Percentiles rank a stretch among this genome's conserved stretches.
Evolutionary conservation across 2,888 invertebrate genomes (phyloP).

Genomic region (Yponomeuta malinellus): DNA sequence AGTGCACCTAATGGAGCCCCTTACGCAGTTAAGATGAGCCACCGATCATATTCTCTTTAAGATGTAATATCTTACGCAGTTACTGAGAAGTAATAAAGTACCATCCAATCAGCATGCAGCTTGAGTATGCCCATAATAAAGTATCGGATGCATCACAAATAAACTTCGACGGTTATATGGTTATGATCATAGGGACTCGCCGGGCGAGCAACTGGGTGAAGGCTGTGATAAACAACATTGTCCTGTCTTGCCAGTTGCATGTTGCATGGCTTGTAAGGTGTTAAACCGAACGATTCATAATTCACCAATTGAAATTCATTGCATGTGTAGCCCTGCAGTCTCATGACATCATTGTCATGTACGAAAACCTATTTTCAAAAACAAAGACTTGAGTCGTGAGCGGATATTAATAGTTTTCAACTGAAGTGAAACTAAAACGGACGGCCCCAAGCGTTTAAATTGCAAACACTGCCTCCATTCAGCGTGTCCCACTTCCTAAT

Average conservation of each 20-base stretch:
- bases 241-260: not conserved
- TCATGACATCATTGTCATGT: not conserved
- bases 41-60: not conserved
- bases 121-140: not conserved
- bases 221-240: constrained; percentile 22
- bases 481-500: constrained; percentile 65
- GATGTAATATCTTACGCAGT: not conserved
- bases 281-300: constrained; percentile 16
- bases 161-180: constrained; percentile 17
- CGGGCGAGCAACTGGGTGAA: constrained; percentile 28
- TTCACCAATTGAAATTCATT: constrained; percentile 1
- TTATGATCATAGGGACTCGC: constrained; percentile 23
- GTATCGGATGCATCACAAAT: constrained; percentile 4
- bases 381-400: not conserved
- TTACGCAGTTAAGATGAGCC: too few species aligned
- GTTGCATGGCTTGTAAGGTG: not conserved
- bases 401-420: not conserved
- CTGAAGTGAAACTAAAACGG: constrained; percentile 15
- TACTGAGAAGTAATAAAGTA: not conserved
- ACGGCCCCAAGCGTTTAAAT: constrained; percentile 35
- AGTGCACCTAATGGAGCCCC: too few species aligned
- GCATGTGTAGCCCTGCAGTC: not conserved
- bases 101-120: not conserved
- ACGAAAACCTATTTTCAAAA: not conserved
- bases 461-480: constrained; percentile 43